These are phyloP conservation scores for Xyliphius kryptos DNA, from an alignment of 2,113 vertebrate genomes.

Conservation along the genomic window DNA sequence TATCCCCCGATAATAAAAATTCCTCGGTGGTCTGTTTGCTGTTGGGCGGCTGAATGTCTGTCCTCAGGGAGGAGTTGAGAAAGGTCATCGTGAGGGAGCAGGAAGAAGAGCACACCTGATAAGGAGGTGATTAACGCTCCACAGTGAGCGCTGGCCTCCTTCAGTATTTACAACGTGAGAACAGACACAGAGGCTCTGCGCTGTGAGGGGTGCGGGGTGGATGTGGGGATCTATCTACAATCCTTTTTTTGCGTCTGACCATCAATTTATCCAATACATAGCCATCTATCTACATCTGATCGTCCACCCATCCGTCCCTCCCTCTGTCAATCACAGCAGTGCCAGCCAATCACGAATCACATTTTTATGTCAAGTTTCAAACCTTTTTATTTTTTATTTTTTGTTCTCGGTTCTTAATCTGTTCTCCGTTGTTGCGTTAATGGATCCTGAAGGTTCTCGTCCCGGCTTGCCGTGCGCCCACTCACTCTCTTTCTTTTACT, in stretches of 20 bases:
- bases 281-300: no score
- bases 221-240: no score
- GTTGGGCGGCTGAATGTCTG: slow-evolving; percentile 41
- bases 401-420: no score
- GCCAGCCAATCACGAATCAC: no score
- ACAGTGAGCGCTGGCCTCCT: background rate
- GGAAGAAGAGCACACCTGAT: slow-evolving; percentile 45
- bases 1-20: slow-evolving; percentile 55
- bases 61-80: slow-evolving; percentile 52
- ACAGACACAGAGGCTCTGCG: slow-evolving; percentile 15
- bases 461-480: slow-evolving; percentile 3
- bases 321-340: no score
- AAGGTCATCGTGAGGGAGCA: slow-evolving; percentile 46
- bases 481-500: slow-evolving; percentile 10
- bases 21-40: slow-evolving; percentile 49
- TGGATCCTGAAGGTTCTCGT: background rate
- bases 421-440: background rate
- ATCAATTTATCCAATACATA: no score
- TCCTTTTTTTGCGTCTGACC: no score
- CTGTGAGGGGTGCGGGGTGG: no score
- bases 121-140: slow-evolving; percentile 40
- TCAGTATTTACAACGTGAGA: slow-evolving; percentile 20
- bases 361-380: no score
- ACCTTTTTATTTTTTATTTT: no score
- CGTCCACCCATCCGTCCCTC: no score